phyloP scores from a whole-genome alignment of 1,140 invertebrate genomes.

The Parapsyche elsis region DNA sequence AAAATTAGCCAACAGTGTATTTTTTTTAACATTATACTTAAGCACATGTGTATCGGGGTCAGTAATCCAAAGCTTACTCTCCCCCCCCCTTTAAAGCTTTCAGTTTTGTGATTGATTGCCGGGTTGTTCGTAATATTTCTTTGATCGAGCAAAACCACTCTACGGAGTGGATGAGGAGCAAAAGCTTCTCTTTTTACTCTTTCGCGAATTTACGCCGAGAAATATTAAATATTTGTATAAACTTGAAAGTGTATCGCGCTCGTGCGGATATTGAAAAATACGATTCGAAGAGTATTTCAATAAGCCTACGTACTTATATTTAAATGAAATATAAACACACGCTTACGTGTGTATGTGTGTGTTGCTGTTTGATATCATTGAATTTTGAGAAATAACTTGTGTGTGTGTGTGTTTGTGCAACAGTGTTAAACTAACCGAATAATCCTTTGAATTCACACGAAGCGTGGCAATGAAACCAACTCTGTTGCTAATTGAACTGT shows the following conservation, averaged over 20 bases:
- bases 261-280: too few relatives aligned
- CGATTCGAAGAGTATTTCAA: too few relatives aligned
- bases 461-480: conserved; percentile 16
- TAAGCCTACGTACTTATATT: too few relatives aligned
- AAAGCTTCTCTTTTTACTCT: too few relatives aligned
- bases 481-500: conserved; percentile 15
- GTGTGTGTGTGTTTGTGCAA: neutral
- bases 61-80: neutral
- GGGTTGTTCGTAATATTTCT: conserved; percentile 20
- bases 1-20: neutral
- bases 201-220: too few relatives aligned
- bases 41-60: neutral
- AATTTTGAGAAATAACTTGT: conserved; percentile 5
- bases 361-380: neutral
- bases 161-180: too few relatives aligned
- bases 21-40: too few relatives aligned
- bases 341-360: too few relatives aligned
- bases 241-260: too few relatives aligned
- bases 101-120: conserved; percentile 16
- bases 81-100: neutral
- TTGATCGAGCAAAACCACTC: neutral
- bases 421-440: conserved; percentile 24
- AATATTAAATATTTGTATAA: too few relatives aligned
- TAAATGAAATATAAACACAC: too few relatives aligned
- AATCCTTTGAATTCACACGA: conserved; percentile 28